A percentile compares a stretch with the other conserved stretches of the same genome.
Evolutionary conservation across 2,113 vertebrate genomes (phyloP).

Genomic region (Labrus mixtus): DNA sequence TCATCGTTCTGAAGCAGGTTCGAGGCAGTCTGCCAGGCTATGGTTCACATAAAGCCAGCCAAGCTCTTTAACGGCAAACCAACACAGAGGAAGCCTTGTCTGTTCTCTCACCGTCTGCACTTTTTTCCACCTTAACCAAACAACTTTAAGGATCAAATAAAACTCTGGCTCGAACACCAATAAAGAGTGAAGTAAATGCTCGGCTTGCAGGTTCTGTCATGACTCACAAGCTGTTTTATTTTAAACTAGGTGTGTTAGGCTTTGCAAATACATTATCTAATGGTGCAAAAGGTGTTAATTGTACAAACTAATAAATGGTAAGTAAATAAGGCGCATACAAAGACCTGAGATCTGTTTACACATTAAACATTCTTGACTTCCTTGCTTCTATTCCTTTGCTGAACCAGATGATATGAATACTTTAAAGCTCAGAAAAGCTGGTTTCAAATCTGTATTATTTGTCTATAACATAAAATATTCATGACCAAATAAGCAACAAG

Average conservation of each 20-base stretch:
- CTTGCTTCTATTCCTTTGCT: not conserved
- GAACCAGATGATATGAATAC: constrained; percentile 5
- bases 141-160: constrained; percentile 43
- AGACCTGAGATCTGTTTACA: not conserved
- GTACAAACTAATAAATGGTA: too few species aligned
- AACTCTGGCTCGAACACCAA: constrained; percentile 58
- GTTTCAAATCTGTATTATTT: not conserved
- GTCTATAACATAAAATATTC: constrained; percentile 19
- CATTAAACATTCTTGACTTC: not conserved
- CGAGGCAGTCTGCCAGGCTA: constrained; percentile 38
- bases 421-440: not conserved
- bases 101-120: constrained; percentile 8
- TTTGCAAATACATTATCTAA: constrained; percentile 15
- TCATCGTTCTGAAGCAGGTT: constrained; percentile 47
- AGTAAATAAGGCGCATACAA: not conserved
- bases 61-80: constrained; percentile 27
- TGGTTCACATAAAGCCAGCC: constrained; percentile 37
- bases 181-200: constrained; percentile 53
- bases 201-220: constrained; percentile 35
- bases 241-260: constrained; percentile 26
- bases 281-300: constrained; percentile 17
- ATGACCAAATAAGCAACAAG: constrained; percentile 8
- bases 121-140: constrained; percentile 60
- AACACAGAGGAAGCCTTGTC: constrained; percentile 66
- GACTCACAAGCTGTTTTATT: constrained; percentile 49